Percentiles rank a stretch among this genome's conserved stretches.
Evolutionary conservation across 2,888 invertebrate genomes (phyloP).

Genomic region (Campoplex nolae): DNA sequence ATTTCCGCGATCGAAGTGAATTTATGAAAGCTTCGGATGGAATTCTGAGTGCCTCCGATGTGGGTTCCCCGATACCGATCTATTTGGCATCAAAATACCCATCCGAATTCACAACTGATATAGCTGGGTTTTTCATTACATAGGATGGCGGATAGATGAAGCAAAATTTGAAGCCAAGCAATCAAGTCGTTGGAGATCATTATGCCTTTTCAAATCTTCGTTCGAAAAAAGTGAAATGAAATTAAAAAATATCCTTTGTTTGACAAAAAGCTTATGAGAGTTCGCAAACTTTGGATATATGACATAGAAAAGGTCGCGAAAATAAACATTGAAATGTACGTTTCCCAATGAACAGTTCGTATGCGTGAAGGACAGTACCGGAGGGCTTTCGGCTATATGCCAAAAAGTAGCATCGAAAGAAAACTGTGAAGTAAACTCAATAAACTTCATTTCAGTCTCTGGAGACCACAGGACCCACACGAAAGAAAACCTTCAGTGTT

Average conservation of each 20-base stretch:
- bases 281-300: slow-evolving; percentile 37
- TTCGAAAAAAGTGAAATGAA: background rate
- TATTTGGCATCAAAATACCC: background rate
- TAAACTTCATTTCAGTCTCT: slow-evolving; percentile 7
- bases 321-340: slow-evolving; percentile 43
- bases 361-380: background rate
- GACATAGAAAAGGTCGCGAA: slow-evolving; percentile 11
- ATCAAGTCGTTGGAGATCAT: background rate
- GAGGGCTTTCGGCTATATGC: slow-evolving; percentile 3
- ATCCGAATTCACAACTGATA: background rate
- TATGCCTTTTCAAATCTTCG: background rate
- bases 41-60: background rate
- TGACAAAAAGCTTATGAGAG: background rate
- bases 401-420: background rate
- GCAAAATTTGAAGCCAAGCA: background rate
- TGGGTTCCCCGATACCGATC: background rate
- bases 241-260: background rate
- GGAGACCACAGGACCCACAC: slow-evolving; percentile 28
- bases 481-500: slow-evolving; percentile 28
- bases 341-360: slow-evolving; percentile 46
- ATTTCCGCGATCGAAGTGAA: slow-evolving; percentile 41
- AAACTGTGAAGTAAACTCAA: background rate
- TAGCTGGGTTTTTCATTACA: background rate
- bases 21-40: slow-evolving; percentile 25
- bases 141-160: background rate